Conservation (phyloP, 1,140 invertebrate species). For the Psix sp. region DNA sequence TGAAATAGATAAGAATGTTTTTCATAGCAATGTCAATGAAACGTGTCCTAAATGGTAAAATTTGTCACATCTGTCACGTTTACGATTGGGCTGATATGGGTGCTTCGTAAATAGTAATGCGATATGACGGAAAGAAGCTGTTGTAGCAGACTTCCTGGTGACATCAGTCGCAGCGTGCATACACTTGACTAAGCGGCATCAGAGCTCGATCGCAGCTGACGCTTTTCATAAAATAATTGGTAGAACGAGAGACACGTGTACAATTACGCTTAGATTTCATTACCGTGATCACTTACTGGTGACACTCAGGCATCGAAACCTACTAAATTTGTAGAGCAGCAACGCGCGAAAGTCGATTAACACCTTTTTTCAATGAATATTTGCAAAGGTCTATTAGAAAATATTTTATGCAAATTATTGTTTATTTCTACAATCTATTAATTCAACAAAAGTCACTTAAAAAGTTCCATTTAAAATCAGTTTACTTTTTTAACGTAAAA, state of each 20-base stretch:
- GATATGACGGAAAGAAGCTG: conserved; percentile 50
- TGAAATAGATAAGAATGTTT: conserved; percentile 5
- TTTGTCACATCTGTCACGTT: conserved; percentile 47
- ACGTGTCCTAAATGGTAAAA: conserved; percentile 15
- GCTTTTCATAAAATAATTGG: conserved; percentile 34
- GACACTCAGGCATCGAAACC: conserved; percentile 21
- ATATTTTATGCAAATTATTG: no score
- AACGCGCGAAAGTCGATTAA: no score
- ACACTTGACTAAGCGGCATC: conserved; percentile 3
- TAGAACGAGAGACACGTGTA: conserved; percentile 11
- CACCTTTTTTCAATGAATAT: no score
- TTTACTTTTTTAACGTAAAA: no score
- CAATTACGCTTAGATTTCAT: conserved; percentile 24
- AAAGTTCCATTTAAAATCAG: no score
- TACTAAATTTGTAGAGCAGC: conserved; percentile 32
- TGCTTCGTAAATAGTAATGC: conserved; percentile 51
- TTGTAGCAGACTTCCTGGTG: conserved; percentile 47
- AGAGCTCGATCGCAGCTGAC: conserved; percentile 20
- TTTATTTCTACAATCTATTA: no score
- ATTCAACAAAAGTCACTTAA: no score
- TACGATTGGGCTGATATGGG: conserved; percentile 30
- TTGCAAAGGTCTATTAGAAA: no score
- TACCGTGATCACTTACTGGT: conserved; percentile 10
- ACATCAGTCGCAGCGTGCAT: conserved; percentile 28
- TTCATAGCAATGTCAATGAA: conserved; percentile 2